phyloP scores from a whole-genome alignment of 2,113 vertebrate species.

The Chlamydotis undulata region DNA sequence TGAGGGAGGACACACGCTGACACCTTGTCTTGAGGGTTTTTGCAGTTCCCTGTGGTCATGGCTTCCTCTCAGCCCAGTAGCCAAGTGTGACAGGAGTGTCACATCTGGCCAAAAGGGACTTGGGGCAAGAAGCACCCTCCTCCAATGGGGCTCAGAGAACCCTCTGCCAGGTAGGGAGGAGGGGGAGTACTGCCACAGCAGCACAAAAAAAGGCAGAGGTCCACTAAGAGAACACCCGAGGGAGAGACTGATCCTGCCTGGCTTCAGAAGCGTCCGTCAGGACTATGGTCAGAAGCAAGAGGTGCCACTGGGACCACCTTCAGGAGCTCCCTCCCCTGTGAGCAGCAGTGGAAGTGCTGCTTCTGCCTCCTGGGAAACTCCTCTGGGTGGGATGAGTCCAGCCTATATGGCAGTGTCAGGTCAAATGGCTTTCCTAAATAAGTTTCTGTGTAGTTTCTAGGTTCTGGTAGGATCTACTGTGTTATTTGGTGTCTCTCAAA shows the following conservation, averaged over 20 bases:
- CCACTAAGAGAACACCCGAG: not conserved
- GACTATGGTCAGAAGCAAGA: not conserved
- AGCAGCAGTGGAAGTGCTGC: not conserved
- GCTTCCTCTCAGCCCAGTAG: too few species aligned
- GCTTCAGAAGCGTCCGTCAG: fast-evolving
- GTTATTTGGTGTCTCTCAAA: not conserved
- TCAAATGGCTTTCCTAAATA: not conserved
- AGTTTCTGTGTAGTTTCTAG: not conserved
- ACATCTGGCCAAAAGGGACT: not conserved
- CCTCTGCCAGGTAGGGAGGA: not conserved
- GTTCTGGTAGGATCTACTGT: fast-evolving
- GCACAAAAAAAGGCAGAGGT: not conserved
- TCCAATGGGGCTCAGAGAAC: not conserved
- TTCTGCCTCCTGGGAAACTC: too few species aligned
- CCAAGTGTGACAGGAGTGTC: not conserved
- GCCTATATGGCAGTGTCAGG: fast-evolving
- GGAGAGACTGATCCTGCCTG: fast-evolving
- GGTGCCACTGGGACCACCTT: fast-evolving
- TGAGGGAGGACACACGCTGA: not conserved
- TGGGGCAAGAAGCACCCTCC: not conserved
- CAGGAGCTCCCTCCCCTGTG: not conserved
- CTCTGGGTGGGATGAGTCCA: too few species aligned
- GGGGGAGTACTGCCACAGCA: not conserved
- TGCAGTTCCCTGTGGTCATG: not conserved
- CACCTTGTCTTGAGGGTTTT: not conserved